Percentiles rank a stretch among this genome's conserved stretches.
phyloP scores from a whole-genome alignment of 1,140 invertebrate genomes.

The Apis cerana region DNA sequence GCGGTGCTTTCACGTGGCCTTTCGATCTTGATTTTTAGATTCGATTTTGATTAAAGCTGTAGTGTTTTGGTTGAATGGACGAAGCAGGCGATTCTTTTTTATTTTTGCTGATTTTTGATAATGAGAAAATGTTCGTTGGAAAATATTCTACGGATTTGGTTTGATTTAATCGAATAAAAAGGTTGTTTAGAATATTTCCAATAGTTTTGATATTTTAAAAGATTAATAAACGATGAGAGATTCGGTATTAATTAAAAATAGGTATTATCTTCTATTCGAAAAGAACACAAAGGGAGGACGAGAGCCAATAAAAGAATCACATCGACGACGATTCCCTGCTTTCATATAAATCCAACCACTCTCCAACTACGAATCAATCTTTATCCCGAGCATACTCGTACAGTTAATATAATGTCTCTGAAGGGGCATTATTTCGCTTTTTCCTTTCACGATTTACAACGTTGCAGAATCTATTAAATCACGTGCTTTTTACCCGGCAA shows the following conservation, averaged over 20 bases:
- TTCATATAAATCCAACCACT: neutral
- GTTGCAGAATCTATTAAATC: neutral
- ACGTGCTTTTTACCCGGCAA: neutral
- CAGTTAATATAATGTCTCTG: neutral
- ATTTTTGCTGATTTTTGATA: neutral
- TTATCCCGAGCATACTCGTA: neutral
- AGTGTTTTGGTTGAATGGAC: no score
- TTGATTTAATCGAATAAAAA: neutral
- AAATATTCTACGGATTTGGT: no score
- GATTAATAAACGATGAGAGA: neutral
- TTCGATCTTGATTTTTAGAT: no score
- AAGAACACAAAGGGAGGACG: neutral
- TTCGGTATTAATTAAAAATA: no score
- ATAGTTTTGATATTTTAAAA: no score
- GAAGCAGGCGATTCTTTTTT: no score
- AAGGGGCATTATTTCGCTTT: neutral
- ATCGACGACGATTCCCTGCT: neutral
- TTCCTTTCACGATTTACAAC: neutral
- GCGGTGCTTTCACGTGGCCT: no score
- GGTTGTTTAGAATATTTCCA: no score
- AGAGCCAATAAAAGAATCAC: conserved; percentile 4
- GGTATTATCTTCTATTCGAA: neutral
- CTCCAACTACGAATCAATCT: neutral
- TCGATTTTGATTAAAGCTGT: no score
- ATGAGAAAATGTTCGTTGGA: neutral